A percentile compares a stretch with the other conserved stretches of the same genome.
phyloP scores from a whole-genome alignment of 2,888 invertebrate species.

The Baccha elongata region DNA sequence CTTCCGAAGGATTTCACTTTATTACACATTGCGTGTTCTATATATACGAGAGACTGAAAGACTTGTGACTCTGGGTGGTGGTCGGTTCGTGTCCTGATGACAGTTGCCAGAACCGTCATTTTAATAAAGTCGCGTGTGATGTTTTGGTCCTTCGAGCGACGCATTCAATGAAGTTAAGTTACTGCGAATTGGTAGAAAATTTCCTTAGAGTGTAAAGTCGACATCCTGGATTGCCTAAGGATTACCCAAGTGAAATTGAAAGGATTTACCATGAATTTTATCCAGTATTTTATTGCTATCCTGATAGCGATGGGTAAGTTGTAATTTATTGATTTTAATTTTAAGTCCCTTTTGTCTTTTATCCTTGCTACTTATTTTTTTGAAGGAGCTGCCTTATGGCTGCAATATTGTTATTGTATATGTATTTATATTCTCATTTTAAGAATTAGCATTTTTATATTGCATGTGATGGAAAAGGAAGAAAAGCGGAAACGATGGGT shows the following conservation, averaged over 20 bases:
- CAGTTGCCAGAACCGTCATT: slow-evolving; percentile 2
- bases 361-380: slow-evolving; percentile 2
- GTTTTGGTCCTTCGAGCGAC: slow-evolving; percentile 50
- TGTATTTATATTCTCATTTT: slow-evolving; percentile 64
- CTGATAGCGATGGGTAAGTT: slow-evolving; percentile 75
- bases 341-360: slow-evolving; percentile 51
- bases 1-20: slow-evolving; percentile 66
- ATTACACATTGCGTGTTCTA: slow-evolving; percentile 62
- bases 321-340: slow-evolving; percentile 74
- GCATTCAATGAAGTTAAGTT: slow-evolving; percentile 31
- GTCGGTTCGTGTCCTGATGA: slow-evolving; percentile 1
- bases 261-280: slow-evolving; percentile 79
- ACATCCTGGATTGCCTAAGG: slow-evolving; percentile 75
- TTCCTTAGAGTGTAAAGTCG: slow-evolving; percentile 6
- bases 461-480: not conserved
- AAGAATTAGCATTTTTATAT: slow-evolving; percentile 69
- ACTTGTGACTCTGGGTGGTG: slow-evolving; percentile 28
- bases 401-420: slow-evolving; percentile 48
- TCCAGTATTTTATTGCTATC: slow-evolving; percentile 75
- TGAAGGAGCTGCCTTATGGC: slow-evolving; percentile 49
- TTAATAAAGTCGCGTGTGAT: slow-evolving; percentile 18
- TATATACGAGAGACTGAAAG: slow-evolving; percentile 36
- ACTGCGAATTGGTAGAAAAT: slow-evolving; percentile 4
- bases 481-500: not conserved
- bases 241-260: slow-evolving; percentile 76